Conservation (phyloP, 1,140 invertebrate species). For the Schlechtendalia chinensis region DNA sequence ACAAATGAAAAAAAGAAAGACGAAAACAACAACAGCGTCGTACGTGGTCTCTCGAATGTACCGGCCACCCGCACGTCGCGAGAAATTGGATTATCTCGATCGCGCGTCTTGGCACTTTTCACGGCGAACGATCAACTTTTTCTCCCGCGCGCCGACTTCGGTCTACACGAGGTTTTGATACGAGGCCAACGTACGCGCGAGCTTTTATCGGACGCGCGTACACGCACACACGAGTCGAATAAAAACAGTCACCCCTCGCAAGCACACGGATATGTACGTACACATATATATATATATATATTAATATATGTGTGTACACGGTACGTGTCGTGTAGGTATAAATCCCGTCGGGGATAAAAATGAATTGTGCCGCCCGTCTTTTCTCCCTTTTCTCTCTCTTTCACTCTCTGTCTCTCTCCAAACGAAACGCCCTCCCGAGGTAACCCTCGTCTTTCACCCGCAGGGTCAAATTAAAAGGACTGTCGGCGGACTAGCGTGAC, state of each 20-base stretch:
- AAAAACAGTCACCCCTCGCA: constrained; percentile 38
- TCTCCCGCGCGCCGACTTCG: background rate
- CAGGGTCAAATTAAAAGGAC: constrained; percentile 39
- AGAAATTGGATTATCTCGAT: constrained; percentile 40
- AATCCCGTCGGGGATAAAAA: constrained; percentile 43
- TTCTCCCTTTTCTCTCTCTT: constrained; percentile 1
- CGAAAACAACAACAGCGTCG: background rate
- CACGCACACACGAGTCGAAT: constrained; percentile 34
- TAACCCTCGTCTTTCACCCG: background rate
- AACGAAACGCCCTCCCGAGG: constrained; percentile 26
- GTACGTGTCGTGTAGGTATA: background rate
- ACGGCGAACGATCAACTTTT: constrained; percentile 22
- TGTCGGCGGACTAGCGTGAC: constrained; percentile 13
- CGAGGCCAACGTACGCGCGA: constrained; percentile 6
- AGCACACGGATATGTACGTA: background rate
- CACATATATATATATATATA: background rate
- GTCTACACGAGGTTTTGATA: constrained; percentile 29
- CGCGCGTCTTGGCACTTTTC: constrained; percentile 32
- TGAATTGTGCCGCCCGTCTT: constrained; percentile 42
- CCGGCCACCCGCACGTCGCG: background rate
- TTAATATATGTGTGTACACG: background rate
- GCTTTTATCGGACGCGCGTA: constrained; percentile 25
- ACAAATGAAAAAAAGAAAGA: constrained; percentile 3
- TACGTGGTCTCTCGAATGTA: constrained; percentile 15
- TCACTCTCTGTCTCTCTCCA: constrained; percentile 17